Evolutionary conservation across 2,797 vertebrate genomes (phyloP), one percentile per base, ranked within the genome.

Genomic region (Premnoplex brunnescens): DNA sequence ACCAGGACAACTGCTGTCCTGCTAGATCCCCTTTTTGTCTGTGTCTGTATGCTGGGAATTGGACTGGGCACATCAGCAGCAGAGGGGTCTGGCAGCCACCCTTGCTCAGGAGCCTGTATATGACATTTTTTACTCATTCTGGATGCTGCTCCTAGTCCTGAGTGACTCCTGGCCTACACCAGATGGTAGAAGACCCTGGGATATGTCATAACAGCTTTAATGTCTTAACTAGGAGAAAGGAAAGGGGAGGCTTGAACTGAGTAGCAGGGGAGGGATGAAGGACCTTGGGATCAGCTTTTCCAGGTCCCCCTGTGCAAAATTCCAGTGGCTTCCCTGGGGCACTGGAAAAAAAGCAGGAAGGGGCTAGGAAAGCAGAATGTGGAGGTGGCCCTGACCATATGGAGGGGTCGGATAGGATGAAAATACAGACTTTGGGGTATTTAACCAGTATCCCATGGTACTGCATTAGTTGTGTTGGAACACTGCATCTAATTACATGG

Each of bases 1-100:
- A 85, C 37, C 36, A 48, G 72, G 18, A 41, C 30, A 77, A 56
- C 17, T 51, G 23, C 24, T 88, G 62, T 60, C 54, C 77, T 73
- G 48, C 46, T 48, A n/a, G 20, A 46, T n/a, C 10, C n/a, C 15
- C 6, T 60, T 81, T 41, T 12, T 28, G 43, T 23, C 34, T 32
- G 8, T 44, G 41, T 64, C 39, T 39, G 39, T 39, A 28, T 0
- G 0, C 41, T 23, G 66, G 30, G 22, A 28, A 12, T 12, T 32
- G 55, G 30, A 23, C 60, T 14, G 10, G 37, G n/a, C 39, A 52
- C 2, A 1, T 14, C 63, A 85, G 32, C 81, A 87, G 71, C 75
- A 89, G 18, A 54, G 46, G 24, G 19, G 21, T 73, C 68, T 82
- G 84, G 30, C 72, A 91, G 30, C 58, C 91, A 92, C 66, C 58